Base-by-base conservation (phyloP, 2,888 invertebrate genomes). In the Lithophane ornitopus region DNA sequence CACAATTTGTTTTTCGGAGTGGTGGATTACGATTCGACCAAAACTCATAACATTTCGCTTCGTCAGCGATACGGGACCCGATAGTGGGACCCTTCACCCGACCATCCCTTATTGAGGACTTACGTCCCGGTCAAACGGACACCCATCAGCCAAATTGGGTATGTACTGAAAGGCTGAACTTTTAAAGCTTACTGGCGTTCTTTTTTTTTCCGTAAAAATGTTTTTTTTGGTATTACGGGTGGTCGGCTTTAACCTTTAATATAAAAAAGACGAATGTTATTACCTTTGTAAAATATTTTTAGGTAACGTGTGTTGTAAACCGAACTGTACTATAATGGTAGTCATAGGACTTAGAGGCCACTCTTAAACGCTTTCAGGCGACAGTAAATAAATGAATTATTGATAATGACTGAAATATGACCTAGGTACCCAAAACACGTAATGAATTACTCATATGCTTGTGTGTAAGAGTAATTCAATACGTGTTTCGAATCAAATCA, bases 121-220 rank as follows among this genome's bases (percentile, higher is more conserved):
- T 85, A 74, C 77, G 39, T 76, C 75, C 56, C 79, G 85, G 85
- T 74, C 81, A 80, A 81, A 81, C 69, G 87, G 65, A 74, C 65
- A 76, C 56, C 70, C 78, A 85, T 85, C 77, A 78, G 63, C 70
- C 46, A 87, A 87, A 85, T 87, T 87, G 85, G 77, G 81, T 76
- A 69, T 62, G 52, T 67, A 71, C 63, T 74, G 72, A 84, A 84
- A 68, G 56, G 59, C 59, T 56, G 46, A 71, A 70, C 41, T 56
- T 63, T 85, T 70, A 8, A 28, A 67, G 56, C 59, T 58, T 56
- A 80, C 41, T 44, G 2, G 12, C 14, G 22, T 34, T 34, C 69
- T 69, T 72, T 66, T 70, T 69, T 71, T 52, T 67, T 14, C 7
- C 3, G 54, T 74, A 68, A 49, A 76, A 63, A 58, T 12, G 16